Evolutionary conservation across 2,113 vertebrate species (phyloP), one percentile per base, ranked within the genome.

Genomic region (Chloroceryle aenea): DNA sequence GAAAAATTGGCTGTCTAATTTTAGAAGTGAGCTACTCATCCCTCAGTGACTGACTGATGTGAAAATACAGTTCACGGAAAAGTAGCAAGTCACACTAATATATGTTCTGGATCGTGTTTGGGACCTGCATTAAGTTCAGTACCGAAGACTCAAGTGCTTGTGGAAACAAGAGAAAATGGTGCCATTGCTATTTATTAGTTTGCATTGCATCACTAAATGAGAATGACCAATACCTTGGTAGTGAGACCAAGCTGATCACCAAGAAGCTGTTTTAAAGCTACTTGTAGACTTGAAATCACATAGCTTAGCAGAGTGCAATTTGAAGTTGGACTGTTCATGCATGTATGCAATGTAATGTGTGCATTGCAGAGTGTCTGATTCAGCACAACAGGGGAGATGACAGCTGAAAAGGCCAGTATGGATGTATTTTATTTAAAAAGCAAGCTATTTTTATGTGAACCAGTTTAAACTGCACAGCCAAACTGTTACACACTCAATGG

Each of bases 1-100:
- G 89, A 94, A 94, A 85, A 74, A 47, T 42, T 67, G 68, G 12
- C 72, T 87, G 53, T 66, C 75, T 94, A 89, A 94, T 93, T 97
- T 94, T 88, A 94, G 92, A 91, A 92, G 40, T 23, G 43, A 96
- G 76, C 72, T 68, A 72, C 64, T 68, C 61, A 58, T 76, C 63
- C 16, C 56, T 85, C 59, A 71, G 75, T 71, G 29, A 62, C 50
- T 72, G 29, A 29, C 63, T 89, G 43, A 67, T 83, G 50, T 77
- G 75, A 77, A 83, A 88, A 77, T 63, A 84, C 17, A 56, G 61
- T 66, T 90, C 30, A 62, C 36, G 23, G 32, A 74, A 69, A 94
- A 79, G 50, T 4, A 85, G 45, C 0, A 0, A 87, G 19, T 47
- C 76, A 43, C 40, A 61, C 59, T 38, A 52, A 84, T 84, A 52